Evolutionary conservation across 2,888 invertebrate genomes (phyloP).

Genomic region (Pammene fasciana): DNA sequence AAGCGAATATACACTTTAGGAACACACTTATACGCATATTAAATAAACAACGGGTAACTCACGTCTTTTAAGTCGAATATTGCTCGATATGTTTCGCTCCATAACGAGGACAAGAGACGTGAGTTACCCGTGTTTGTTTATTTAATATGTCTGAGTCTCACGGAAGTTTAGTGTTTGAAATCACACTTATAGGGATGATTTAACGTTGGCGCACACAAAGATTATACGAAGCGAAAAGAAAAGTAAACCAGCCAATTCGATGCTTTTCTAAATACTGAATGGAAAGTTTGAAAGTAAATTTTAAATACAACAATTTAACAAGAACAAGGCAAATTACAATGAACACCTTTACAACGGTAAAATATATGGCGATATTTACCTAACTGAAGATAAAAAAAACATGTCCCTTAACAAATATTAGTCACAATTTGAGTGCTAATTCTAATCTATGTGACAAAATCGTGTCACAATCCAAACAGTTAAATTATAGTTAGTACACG

Average conservation of each 20-base stretch:
- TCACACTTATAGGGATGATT: neutral
- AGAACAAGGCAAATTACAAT: slow-evolving; percentile 36
- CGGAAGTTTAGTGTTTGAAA: too few species aligned
- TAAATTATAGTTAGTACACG: slow-evolving; percentile 42
- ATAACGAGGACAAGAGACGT: too few species aligned
- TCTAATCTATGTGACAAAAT: slow-evolving; percentile 37
- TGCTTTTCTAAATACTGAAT: slow-evolving; percentile 33
- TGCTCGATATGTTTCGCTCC: too few species aligned
- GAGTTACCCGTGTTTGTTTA: too few species aligned
- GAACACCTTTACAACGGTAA: slow-evolving; percentile 44
- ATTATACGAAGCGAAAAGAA: slow-evolving; percentile 60
- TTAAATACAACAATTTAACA: slow-evolving; percentile 43
- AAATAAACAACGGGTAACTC: too few species aligned
- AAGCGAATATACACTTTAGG: slow-evolving; percentile 60
- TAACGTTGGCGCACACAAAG: slow-evolving; percentile 19
- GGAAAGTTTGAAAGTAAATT: slow-evolving; percentile 28
- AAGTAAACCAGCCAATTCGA: slow-evolving; percentile 45
- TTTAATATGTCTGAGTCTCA: too few species aligned
- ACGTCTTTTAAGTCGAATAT: too few species aligned
- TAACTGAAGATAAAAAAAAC: slow-evolving; percentile 42
- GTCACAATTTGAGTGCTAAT: slow-evolving; percentile 55
- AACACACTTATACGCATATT: too few species aligned
- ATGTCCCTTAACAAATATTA: slow-evolving; percentile 47
- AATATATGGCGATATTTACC: slow-evolving; percentile 32
- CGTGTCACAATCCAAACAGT: slow-evolving; percentile 33